Conservation (phyloP, 2,888 invertebrate species). For the Pseudococcus longispinus region DNA sequence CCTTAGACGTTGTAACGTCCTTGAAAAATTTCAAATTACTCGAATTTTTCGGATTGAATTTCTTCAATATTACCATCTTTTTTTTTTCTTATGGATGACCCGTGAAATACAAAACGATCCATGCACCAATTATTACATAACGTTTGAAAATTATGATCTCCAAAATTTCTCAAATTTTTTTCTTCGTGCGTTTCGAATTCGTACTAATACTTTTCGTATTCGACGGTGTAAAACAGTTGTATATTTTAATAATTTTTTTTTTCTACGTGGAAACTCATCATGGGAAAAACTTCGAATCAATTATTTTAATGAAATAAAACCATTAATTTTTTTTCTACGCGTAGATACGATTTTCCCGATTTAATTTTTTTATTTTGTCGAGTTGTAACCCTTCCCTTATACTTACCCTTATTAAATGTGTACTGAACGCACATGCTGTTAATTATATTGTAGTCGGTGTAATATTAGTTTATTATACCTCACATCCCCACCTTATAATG, state of each 20-base stretch:
- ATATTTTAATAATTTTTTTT: not conserved
- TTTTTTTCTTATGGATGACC: not conserved
- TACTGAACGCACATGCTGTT: not conserved
- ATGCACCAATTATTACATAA: not conserved
- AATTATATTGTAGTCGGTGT: not conserved
- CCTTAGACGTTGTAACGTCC: not conserved
- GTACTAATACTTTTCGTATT: not conserved
- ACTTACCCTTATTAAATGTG: not conserved
- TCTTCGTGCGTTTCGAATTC: not conserved
- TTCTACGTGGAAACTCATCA: not conserved
- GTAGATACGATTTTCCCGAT: not conserved
- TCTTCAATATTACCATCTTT: not conserved
- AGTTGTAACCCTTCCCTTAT: not conserved
- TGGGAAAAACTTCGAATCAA: not conserved
- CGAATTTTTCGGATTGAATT: not conserved
- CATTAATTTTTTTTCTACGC: not conserved
- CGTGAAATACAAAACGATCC: not conserved
- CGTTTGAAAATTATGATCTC: not conserved
- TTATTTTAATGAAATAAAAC: not conserved
- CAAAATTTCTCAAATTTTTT: not conserved
- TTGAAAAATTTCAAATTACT: not conserved
- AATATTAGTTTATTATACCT: not conserved
- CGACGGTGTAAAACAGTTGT: too few species aligned
- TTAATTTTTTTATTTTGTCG: not conserved
- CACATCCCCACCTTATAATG: not conserved